Percentiles rank a stretch among this genome's conserved stretches.
Evolutionary conservation across 2,797 vertebrate genomes (phyloP).

Genomic region (Yasuhikotakia modesta): DNA sequence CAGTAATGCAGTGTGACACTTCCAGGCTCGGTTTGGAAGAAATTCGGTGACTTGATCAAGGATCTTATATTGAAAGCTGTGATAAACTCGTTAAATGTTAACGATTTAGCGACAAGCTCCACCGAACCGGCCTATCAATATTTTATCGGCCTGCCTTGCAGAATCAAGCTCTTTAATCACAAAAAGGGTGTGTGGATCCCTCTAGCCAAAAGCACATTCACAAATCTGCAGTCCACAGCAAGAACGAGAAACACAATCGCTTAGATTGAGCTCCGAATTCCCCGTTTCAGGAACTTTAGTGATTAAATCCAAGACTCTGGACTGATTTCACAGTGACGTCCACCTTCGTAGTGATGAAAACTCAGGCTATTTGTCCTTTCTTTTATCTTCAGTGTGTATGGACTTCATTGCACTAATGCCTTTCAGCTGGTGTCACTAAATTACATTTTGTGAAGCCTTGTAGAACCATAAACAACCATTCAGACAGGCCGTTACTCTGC

Average conservation of each 20-base stretch:
- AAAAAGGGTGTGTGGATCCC: conserved; percentile 17
- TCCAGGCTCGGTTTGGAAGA: conserved; percentile 12
- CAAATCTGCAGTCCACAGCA: conserved; percentile 31
- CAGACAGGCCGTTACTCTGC: conserved; percentile 43
- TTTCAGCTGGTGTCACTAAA: conserved; percentile 20
- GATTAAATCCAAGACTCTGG: conserved; percentile 10
- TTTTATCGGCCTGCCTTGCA: conserved; percentile 42
- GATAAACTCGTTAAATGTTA: conserved; percentile 43
- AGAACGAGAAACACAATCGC: background rate
- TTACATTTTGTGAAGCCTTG: conserved; percentile 36
- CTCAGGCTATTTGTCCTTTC: background rate
- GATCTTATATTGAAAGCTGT: conserved; percentile 34
- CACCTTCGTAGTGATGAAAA: background rate
- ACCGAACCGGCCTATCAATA: conserved; percentile 44
- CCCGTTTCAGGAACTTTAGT: background rate
- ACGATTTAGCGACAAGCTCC: conserved; percentile 32
- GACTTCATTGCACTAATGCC: conserved; percentile 7
- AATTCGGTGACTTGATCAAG: conserved; percentile 44
- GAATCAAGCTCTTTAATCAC: conserved; percentile 41
- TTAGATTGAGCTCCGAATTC: background rate
- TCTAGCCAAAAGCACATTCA: conserved; percentile 33
- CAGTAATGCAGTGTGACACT: conserved; percentile 22
- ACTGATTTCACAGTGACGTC: background rate
- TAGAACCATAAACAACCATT: conserved; percentile 41
- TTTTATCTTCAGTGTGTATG: conserved; percentile 15